Percentiles rank a stretch among this genome's conserved stretches.
Evolutionary conservation across 2,113 vertebrate species (phyloP).

Genomic region (Agelaius tricolor): DNA sequence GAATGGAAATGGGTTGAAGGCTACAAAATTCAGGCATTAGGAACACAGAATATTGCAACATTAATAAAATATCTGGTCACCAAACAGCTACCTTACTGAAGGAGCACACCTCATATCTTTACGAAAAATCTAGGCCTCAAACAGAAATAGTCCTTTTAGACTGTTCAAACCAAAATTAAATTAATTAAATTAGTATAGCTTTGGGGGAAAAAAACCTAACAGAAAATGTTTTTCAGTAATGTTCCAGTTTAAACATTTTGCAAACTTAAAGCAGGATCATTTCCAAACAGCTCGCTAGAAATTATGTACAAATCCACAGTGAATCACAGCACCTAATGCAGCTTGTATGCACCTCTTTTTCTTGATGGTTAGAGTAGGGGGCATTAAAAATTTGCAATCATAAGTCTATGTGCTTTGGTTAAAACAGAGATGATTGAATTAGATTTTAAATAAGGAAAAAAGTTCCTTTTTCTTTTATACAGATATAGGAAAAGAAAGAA

Average conservation of each 20-base stretch:
- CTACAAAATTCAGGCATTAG: not conserved
- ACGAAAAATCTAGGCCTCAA: not conserved
- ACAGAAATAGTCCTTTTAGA: not conserved
- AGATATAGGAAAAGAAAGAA: not conserved
- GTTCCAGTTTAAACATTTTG: not conserved
- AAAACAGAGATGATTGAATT: not conserved
- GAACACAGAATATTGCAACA: not conserved
- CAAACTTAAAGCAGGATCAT: not conserved
- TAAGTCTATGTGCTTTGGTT: not conserved
- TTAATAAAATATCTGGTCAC: not conserved
- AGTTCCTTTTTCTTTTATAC: not conserved
- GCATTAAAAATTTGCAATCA: not conserved
- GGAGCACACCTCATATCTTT: not conserved
- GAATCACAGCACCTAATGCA: not conserved
- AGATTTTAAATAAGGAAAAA: not conserved
- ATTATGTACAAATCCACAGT: not conserved
- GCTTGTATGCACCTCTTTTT: not conserved
- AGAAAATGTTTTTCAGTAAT: not conserved
- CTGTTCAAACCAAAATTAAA: not conserved
- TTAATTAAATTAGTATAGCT: not conserved
- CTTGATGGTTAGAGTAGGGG: not conserved
- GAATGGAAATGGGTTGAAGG: not conserved
- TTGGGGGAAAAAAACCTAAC: not conserved
- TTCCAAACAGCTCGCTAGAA: not conserved
- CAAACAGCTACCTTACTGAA: not conserved